Percentiles rank a stretch among this genome's conserved stretches.
These are phyloP conservation scores for Bambusicola thoracicus DNA, from an alignment of 2,113 vertebrate genomes.

Conservation along the genomic window DNA sequence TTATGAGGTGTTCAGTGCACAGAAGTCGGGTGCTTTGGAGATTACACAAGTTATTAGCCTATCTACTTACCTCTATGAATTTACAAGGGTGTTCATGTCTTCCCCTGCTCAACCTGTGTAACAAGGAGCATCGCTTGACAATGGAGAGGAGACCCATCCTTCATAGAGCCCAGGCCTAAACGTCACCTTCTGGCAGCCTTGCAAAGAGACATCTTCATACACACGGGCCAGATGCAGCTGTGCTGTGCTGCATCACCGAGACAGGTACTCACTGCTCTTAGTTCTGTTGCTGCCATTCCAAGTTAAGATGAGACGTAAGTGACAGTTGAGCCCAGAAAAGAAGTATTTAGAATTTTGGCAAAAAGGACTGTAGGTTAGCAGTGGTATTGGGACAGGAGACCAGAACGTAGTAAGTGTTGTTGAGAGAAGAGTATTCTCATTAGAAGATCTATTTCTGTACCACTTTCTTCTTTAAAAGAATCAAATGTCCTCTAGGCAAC, in stretches of 20 bases:
- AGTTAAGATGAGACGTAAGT: background rate
- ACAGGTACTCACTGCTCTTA: background rate
- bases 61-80: background rate
- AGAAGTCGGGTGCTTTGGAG: conserved; percentile 49
- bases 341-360: accelerated
- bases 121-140: background rate
- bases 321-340: background rate
- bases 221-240: background rate
- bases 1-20: conserved; percentile 58
- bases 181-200: background rate
- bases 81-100: conserved; percentile 5
- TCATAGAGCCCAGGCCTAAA: background rate
- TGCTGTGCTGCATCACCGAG: background rate
- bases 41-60: conserved; percentile 37
- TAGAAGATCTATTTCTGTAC: background rate
- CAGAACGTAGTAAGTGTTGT: background rate
- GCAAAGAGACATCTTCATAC: background rate
- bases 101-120: conserved; percentile 12
- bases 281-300: background rate
- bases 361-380: background rate
- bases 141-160: background rate
- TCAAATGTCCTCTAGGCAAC: conserved; percentile 12
- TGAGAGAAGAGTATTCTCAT: conserved; percentile 1
- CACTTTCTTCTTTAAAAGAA: background rate
- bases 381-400: background rate